Base-by-base conservation (phyloP, 2,888 invertebrate species). In the Drosophila diplacantha region DNA sequence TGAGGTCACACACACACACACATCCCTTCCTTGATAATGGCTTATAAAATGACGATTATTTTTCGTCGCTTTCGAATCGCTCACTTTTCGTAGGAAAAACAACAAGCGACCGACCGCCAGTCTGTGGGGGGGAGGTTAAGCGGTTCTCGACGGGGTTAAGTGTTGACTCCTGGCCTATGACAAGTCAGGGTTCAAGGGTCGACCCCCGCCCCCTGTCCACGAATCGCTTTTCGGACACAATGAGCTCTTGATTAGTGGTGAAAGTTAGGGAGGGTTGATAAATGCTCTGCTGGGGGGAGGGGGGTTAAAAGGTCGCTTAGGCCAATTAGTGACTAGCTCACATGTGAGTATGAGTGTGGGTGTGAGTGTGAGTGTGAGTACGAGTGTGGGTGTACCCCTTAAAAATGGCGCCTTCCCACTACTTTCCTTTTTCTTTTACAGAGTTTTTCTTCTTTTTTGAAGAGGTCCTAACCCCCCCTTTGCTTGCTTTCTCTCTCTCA, bases 31-130 rank as follows among this genome's bases (percentile, higher is more conserved):
- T 12, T 29, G 67, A 81, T 81, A 81, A 83, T 78, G 60, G 66
- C 50, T 47, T 63, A 52, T 71, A 79, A 79, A 83, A 72, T 79
- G 64, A 63, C 72, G 75, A 53, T 73, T 77, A 75, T 83, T 78
- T 77, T 41, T 41, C 5, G 71, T 69, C 73, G 60, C 73, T 81
- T 78, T 78, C 71, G 58, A 68, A 43, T 69, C 65, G 78, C 78
- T 81, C 83, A 44, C 73, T 78, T 78, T 83, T 79, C 65, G 81
- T 75, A 72, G 69, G 68, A 69, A 77, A 83, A 75, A 61, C 41
- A 39, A n/a, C 22, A 39, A 7, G 14, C 39, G 12, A 39, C 14
- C 39, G 12, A 39, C 14, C 18, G 37, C n/a, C 24, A 26, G 12
- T 22, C 11, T 16, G 7, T 16, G 16, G 18, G 5, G 11, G 11